A percentile compares a stretch with the other conserved stretches of the same genome.
Evolutionary conservation across 2,888 invertebrate species (phyloP).

Genomic region (Tanypteryx hageni): DNA sequence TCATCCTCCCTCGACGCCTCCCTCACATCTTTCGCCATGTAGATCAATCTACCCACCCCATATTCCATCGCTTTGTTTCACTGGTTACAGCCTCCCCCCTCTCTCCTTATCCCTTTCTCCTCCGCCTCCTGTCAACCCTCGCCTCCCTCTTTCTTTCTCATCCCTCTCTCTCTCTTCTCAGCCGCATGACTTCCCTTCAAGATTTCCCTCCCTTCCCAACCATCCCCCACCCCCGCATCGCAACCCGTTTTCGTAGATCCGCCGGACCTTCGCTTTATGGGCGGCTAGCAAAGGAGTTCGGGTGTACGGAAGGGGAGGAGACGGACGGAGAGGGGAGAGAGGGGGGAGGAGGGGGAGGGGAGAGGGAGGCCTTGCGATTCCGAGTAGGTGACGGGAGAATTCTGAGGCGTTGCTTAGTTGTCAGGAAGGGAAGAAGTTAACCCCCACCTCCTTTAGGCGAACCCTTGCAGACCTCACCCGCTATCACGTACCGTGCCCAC

Average conservation of each 20-base stretch:
- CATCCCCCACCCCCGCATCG: constrained; percentile 1
- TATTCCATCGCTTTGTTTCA: constrained; percentile 62
- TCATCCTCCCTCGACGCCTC: background rate
- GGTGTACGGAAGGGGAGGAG: background rate
- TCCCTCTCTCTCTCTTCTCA: background rate
- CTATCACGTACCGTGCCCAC: constrained; percentile 53
- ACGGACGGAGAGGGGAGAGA: background rate
- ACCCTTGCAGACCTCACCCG: constrained; percentile 40
- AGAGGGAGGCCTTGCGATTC: background rate
- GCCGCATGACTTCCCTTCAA: constrained; percentile 60
- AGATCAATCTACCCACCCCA: constrained; percentile 59
- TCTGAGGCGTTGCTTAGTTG: constrained; percentile 53
- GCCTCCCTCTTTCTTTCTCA: background rate
- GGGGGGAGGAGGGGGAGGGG: background rate
- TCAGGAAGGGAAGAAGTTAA: constrained; percentile 56
- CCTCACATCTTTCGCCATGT: constrained; percentile 37
- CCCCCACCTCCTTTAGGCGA: constrained; percentile 4
- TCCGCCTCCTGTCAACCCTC: constrained; percentile 21
- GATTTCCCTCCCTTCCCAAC: constrained; percentile 14
- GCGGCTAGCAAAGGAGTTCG: constrained; percentile 53
- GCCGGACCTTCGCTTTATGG: constrained; percentile 64
- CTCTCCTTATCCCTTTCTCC: background rate
- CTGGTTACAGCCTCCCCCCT: constrained; percentile 11
- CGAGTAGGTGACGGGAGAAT: constrained; percentile 51
- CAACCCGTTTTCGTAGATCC: background rate